Base-by-base conservation (phyloP, 2,113 vertebrate genomes). In the Xiphophorus hellerii region DNA sequence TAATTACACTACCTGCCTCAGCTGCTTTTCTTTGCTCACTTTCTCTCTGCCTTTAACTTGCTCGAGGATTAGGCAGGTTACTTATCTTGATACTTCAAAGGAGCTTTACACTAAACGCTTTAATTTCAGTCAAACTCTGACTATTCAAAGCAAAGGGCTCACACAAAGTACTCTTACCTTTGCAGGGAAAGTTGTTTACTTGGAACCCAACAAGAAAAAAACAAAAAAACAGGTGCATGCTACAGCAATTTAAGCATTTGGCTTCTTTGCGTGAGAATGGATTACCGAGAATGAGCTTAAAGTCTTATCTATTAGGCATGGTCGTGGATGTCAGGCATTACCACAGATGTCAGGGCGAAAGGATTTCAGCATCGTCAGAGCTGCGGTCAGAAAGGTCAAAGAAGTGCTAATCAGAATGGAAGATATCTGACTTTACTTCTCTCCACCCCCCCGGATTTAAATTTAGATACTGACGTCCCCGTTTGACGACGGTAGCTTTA, bases 11-110 rank as follows among this genome's bases (percentile, higher is more conserved):
- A 10, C 74, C 51, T 68, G 48, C 66, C 66, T 84, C 66, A 13
- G 37, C 79, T 77, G 70, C 69, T 79, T 76, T 42, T 81, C 72
- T 25, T 70, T 58, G 17, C 65, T 75, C 68, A 42, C 17, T 78
- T 64, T 37, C 29, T 35, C 15, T 75, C 64, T 28, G 63, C 64
- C 84, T 84, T 87, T 71, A 84, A 77, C 62, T 31, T 48, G 42
- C 79, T 84, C 48, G 14, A 62, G 88, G 82, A 85, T 91, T 88
- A 85, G 15, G 60, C 71, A 69, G 74, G 63, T 77, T 48, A 44
- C 81, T 85, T 82, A 84, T 77, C 80, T 82, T 72, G 80, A 88
- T 85, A 84, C 84, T 87, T 84, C 65, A 77, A 86, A 84, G 66
- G 63, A 85, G 71, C 72, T 88, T 86, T 77, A 65, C 28, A 0